These are phyloP conservation scores for Hylomyscus alleni DNA, from an alignment of 2,797 vertebrate genomes.

Conservation along the genomic window DNA sequence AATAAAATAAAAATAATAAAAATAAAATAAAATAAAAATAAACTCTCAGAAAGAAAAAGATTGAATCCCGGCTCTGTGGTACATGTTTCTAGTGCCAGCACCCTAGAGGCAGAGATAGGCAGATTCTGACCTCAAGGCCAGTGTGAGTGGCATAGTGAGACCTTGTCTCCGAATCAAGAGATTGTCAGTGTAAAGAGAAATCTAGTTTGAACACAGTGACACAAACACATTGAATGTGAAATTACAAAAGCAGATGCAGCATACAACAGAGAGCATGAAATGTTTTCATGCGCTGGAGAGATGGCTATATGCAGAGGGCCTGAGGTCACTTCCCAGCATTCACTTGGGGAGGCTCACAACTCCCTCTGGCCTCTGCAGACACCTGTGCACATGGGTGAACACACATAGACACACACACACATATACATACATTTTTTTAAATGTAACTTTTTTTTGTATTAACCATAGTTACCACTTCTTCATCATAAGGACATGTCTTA, in stretches of 20 bases:
- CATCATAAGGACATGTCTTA: not conserved
- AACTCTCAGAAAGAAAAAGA: not conserved
- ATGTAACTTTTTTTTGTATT: not conserved
- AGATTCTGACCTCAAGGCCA: not conserved
- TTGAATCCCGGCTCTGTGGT: not conserved
- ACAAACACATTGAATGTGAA: not conserved
- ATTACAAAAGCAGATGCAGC: not conserved
- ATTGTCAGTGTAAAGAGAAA: not conserved
- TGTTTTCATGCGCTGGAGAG: not conserved
- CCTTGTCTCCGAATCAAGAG: not conserved
- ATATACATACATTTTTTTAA: not conserved
- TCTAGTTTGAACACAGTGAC: not conserved
- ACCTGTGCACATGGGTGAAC: not conserved
- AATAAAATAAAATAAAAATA: not conserved
- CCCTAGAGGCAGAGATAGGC: not conserved
- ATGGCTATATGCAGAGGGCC: not conserved
- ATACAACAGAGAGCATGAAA: not conserved
- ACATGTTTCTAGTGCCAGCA: not conserved
- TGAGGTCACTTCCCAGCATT: not conserved
- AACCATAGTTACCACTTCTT: not conserved
- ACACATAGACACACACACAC: not conserved
- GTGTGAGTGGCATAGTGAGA: not conserved
- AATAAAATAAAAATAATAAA: not conserved
- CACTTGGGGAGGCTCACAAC: not conserved
- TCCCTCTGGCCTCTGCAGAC: not conserved